phyloP scores from a whole-genome alignment of 2,888 invertebrate genomes.

The Branchipolynoe longqiensis region DNA sequence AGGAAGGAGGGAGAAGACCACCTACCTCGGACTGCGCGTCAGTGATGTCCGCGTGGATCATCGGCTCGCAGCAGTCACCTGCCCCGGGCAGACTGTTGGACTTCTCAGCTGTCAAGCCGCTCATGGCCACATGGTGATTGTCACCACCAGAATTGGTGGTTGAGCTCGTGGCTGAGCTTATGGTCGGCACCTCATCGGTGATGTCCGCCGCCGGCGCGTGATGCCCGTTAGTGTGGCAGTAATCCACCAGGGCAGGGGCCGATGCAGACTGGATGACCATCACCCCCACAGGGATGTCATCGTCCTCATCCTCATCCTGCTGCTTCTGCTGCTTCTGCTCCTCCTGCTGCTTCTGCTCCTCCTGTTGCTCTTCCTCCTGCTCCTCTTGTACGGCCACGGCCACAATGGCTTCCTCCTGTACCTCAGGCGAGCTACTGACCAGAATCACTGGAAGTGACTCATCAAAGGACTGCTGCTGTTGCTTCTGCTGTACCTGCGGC shows the following conservation, averaged over 20 bases:
- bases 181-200: too few species aligned
- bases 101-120: background rate
- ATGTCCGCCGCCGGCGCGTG: too few species aligned
- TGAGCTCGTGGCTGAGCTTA: too few species aligned
- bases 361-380: background rate
- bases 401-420: background rate
- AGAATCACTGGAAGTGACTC: too few species aligned
- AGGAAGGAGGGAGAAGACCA: too few species aligned
- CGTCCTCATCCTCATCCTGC: background rate
- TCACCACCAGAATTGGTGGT: too few species aligned
- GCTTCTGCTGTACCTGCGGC: too few species aligned
- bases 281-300: background rate
- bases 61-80: background rate
- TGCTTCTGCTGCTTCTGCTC: background rate
- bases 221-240: slow-evolving; percentile 24
- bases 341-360: background rate
- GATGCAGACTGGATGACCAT: background rate
- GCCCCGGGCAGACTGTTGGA: background rate
- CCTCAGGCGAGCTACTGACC: too few species aligned
- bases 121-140: slow-evolving; percentile 1
- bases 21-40: slow-evolving; percentile 59
- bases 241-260: slow-evolving; percentile 8
- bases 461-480: too few species aligned
- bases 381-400: background rate
- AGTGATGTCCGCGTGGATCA: slow-evolving; percentile 18